Conservation (phyloP, 2,113 vertebrate genomes). For the Brachyistius frenatus region DNA sequence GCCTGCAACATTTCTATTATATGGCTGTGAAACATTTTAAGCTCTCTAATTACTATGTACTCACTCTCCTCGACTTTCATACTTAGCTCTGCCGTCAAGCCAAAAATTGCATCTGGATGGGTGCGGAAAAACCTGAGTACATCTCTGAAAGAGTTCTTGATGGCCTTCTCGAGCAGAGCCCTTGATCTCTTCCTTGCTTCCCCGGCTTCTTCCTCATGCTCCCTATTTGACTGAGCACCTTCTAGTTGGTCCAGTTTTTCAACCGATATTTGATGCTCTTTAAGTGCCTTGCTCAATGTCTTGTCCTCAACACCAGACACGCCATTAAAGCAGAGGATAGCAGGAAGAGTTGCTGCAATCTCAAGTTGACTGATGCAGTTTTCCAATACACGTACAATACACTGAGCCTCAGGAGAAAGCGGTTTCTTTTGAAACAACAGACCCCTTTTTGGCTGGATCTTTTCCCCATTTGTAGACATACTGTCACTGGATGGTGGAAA, state of each 20-base stretch:
- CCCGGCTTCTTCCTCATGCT: neutral
- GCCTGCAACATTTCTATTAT: conserved; percentile 83
- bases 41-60: conserved; percentile 62
- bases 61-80: conserved; percentile 26
- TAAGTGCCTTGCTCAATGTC: conserved; percentile 58
- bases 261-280: conserved; percentile 71
- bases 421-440: conserved; percentile 64
- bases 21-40: conserved; percentile 82
- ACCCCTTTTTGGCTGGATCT: neutral
- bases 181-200: conserved; percentile 9
- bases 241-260: conserved; percentile 45
- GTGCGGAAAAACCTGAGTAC: conserved; percentile 79
- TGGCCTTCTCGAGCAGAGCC: conserved; percentile 26
- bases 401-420: conserved; percentile 79
- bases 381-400: conserved; percentile 81
- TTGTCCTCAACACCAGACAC: conserved; percentile 52
- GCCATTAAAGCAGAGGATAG: conserved; percentile 26
- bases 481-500: conserved; percentile 10
- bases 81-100: conserved; percentile 43
- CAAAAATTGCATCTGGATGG: conserved; percentile 51
- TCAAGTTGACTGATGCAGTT: conserved; percentile 83
- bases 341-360: conserved; percentile 72
- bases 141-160: conserved; percentile 81
- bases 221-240: neutral
- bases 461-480: conserved; percentile 46